Conservation (phyloP, 2,113 vertebrate species). For the Dolichotis patagonum region DNA sequence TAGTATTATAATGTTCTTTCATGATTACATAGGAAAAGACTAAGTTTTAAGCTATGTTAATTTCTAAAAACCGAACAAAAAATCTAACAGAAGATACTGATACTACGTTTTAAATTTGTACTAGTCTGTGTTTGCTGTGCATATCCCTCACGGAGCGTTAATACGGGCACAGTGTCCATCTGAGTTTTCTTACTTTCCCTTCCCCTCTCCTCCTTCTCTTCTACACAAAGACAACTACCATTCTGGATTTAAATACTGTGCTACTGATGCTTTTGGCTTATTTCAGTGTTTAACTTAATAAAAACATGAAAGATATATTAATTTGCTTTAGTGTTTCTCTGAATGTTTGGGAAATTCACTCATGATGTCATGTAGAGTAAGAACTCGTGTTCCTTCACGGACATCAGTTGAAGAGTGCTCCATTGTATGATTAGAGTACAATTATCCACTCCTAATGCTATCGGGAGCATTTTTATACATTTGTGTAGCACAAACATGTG, state of each 20-base stretch:
- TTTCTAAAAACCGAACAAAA: conserved; percentile 53
- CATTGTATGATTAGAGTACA: not conserved
- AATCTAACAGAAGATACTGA: not conserved
- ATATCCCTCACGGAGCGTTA: not conserved
- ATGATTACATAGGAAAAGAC: not conserved
- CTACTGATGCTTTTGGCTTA: not conserved
- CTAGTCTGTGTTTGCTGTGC: not conserved
- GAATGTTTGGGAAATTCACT: not conserved
- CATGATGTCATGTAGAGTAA: not conserved
- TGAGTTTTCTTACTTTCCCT: not conserved
- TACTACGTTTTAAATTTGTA: not conserved
- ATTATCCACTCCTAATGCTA: not conserved
- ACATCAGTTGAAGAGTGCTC: not conserved
- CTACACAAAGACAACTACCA: not conserved
- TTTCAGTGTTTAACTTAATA: not conserved
- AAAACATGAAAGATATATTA: not conserved
- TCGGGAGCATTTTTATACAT: not conserved
- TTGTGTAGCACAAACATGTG: not conserved
- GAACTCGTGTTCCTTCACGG: not conserved
- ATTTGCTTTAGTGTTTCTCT: not conserved
- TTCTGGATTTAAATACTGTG: not conserved
- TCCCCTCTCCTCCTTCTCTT: not conserved
- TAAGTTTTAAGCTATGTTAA: conserved; percentile 50
- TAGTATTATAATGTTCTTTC: conserved; percentile 35
- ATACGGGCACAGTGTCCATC: not conserved